A percentile compares a stretch with the other conserved stretches of the same genome.
Conservation (phyloP, 2,797 vertebrate species). For the Podargus strigoides region DNA sequence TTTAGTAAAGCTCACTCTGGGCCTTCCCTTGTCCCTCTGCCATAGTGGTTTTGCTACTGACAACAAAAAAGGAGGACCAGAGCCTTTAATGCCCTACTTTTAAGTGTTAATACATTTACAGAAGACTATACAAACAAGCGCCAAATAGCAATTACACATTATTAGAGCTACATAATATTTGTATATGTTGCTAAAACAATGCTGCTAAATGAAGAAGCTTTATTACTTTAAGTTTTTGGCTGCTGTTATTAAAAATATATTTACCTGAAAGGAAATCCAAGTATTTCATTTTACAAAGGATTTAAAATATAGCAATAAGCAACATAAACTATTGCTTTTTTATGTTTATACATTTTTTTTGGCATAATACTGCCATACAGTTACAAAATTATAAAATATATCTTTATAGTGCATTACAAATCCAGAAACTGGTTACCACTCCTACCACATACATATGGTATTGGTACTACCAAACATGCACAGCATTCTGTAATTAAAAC, state of each 20-base stretch:
- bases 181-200: slow-evolving; percentile 56
- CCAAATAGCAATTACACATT: slow-evolving; percentile 52
- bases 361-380: slow-evolving; percentile 72
- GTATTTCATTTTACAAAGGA: slow-evolving; percentile 64
- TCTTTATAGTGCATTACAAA: slow-evolving; percentile 66
- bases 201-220: slow-evolving; percentile 52
- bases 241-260: slow-evolving; percentile 73
- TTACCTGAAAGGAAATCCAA: slow-evolving; percentile 68
- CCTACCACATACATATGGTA: slow-evolving; percentile 72
- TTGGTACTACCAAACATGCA: slow-evolving; percentile 64
- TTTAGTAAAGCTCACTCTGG: not conserved
- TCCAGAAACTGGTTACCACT: slow-evolving; percentile 75
- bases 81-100: slow-evolving; percentile 43
- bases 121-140: slow-evolving; percentile 28
- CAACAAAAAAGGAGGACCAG: not conserved
- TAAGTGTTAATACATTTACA: slow-evolving; percentile 15
- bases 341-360: slow-evolving; percentile 60
- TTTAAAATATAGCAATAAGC: slow-evolving; percentile 72
- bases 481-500: slow-evolving; percentile 48
- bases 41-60: not conserved
- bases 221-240: slow-evolving; percentile 55
- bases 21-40: not conserved
- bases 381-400: slow-evolving; percentile 74
- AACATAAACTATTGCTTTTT: slow-evolving; percentile 70
- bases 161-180: slow-evolving; percentile 45